Evolutionary conservation across 1,140 invertebrate species (phyloP), one percentile per base, ranked within the genome.

Genomic region (Radopholus similis): DNA sequence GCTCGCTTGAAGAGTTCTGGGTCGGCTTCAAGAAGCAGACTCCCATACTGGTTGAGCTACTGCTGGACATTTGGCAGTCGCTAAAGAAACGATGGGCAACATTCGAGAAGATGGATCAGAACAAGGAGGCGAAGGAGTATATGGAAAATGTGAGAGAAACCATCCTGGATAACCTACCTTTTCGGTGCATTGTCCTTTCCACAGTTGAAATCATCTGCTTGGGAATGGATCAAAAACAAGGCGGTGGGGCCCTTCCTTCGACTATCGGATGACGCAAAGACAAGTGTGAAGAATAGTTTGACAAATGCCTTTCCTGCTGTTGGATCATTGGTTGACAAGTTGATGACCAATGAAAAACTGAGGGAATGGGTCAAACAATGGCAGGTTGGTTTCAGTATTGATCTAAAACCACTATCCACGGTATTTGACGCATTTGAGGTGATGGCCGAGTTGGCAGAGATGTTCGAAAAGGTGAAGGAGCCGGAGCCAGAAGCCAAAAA

Each of bases 391-490:
- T 5, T 5, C 9, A 13, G 1, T 18, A 47, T 47, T 4, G 47
- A 23, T 13, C 15, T 4, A 51, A 8, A 21, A 51, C 23, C 3
- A 51, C 23, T 51, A 0, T n/a, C n/a, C n/a, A n/a, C n/a, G 11
- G 30, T 11, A 0, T 51, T 51, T 21, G 15, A 51, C n/a, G n/a
- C n/a, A n/a, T n/a, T n/a, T n/a, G n/a, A 51, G 47, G 30, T 51
- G 47, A 51, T 51, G 47, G 47, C 47, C n/a, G 47, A 51, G n/a
- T 51, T 51, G 47, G 47, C 23, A 28, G 47, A 21, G 18, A 51
- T 51, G 47, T 21, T 51, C n/a, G 5, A 21, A 4, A 18, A 51
- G 30, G 4, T 51, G 2, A n/a, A n/a, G n/a, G n/a, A n/a, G n/a
- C n/a, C n/a, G n/a, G n/a, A n/a, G n/a, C n/a, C n/a, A n/a, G n/a